Base-by-base conservation (phyloP, 2,797 vertebrate species). In the Tenualosa ilisha region DNA sequence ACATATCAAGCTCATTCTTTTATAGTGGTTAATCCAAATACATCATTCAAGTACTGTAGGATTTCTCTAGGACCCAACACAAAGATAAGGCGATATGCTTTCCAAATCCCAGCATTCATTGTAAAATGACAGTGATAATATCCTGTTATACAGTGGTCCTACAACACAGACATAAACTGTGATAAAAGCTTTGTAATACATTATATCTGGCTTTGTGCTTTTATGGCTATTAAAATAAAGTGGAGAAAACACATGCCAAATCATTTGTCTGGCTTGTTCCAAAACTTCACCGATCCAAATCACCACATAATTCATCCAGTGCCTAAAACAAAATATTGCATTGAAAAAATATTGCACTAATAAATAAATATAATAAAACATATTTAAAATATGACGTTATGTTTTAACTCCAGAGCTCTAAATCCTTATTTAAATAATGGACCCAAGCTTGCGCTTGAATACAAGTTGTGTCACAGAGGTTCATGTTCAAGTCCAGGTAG, bases 11-110 rank as follows among this genome's bases (percentile, higher is more conserved):
- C 7, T 8, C 4, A 15, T 72, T 72, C 65, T 40, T 37, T 72
- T 31, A 72, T 72, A 72, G 65, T 37, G 65, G 65, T 72, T 72
- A 72, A 40, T 13, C 65, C 26, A 13, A 15, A 72, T 17, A 72
- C 72, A 79, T 79, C 17, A 43, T 79, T 79, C 72, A 79, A 79
- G 72, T 79, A 79, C 20, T 46, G 72, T 79, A 79, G 72, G 72
- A 46, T 15, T 46, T 75, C 13, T 40, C 3, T 46, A 40, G 40
- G 7, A 79, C 22, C 56, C 5, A 22, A 43, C 68, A 40, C 37
- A 20, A 13, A 43, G 40, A 79, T 46, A 79, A 17, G 46, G 40
- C 40, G 46, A 79, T 22, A 22, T 79, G 22, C 26, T 20, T 7
- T 79, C 37, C 40, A 79, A 79, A 46, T 75, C 31, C 72, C 37